phyloP scores from a whole-genome alignment of 1,140 invertebrate genomes.

The Trichoplusia ni region DNA sequence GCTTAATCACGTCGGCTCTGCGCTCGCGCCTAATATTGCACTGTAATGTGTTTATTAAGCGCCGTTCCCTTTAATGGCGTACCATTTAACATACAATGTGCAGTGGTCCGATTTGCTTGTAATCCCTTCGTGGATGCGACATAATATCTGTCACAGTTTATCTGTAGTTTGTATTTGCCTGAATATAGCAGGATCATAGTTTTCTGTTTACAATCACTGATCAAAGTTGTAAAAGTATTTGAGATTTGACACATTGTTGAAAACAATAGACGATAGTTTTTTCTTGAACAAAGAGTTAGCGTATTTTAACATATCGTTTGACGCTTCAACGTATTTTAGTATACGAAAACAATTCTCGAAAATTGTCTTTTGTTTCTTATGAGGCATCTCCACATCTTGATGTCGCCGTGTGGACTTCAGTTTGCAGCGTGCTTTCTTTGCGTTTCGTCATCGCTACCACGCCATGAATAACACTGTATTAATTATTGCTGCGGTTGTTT shows the following conservation, averaged over 20 bases:
- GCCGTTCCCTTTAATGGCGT: constrained; percentile 73
- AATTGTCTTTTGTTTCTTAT: no score
- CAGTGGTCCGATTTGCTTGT: constrained; percentile 65
- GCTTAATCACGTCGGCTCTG: constrained; percentile 67
- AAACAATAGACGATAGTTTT: no score
- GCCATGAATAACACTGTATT: constrained; percentile 51
- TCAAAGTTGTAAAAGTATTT: no score
- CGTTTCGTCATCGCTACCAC: constrained; percentile 50
- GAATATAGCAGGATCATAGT: no score
- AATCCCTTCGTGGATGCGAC: constrained; percentile 52
- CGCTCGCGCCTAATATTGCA: constrained; percentile 72
- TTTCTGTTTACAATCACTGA: no score
- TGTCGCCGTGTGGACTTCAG: constrained; percentile 40
- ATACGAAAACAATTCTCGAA: no score
- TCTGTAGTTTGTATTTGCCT: constrained; percentile 8
- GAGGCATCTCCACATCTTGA: constrained; percentile 38
- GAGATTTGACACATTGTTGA: no score
- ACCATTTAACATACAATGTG: constrained; percentile 76
- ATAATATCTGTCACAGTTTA: constrained; percentile 35
- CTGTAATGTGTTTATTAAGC: constrained; percentile 79
- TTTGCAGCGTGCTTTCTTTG: constrained; percentile 46
- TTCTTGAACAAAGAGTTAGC: no score
- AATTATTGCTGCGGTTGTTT: constrained; percentile 51
- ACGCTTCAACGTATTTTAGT: no score
- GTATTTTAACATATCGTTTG: no score